phyloP scores from a whole-genome alignment of 2,888 invertebrate species.

The Lithophane semibrunnea region DNA sequence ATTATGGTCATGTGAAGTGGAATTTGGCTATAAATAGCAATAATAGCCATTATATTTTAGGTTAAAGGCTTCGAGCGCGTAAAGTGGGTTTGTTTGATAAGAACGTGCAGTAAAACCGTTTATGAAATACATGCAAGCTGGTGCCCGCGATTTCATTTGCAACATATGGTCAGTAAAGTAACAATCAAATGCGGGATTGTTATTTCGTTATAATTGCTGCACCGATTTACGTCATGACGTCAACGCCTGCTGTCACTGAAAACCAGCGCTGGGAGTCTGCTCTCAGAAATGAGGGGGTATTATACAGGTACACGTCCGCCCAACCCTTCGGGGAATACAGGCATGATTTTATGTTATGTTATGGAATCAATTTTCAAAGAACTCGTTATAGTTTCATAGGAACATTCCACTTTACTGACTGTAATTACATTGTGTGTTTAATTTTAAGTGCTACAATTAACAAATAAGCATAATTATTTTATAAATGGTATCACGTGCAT shows the following conservation, averaged over 20 bases:
- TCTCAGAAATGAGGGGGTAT: too few species aligned
- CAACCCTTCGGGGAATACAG: too few species aligned
- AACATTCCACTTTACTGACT: background rate
- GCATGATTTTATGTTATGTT: too few species aligned
- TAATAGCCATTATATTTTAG: background rate
- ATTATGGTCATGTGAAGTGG: background rate
- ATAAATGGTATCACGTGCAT: slow-evolving; percentile 28
- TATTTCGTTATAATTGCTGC: too few species aligned
- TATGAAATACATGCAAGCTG: background rate
- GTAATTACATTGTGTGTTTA: background rate
- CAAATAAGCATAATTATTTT: slow-evolving; percentile 6
- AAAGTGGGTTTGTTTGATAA: background rate
- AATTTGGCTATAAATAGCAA: background rate
- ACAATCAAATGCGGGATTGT: background rate
- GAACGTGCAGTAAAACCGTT: background rate
- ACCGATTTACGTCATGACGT: too few species aligned
- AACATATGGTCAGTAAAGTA: too few species aligned
- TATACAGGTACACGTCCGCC: too few species aligned
- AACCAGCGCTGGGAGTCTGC: too few species aligned
- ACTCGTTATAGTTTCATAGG: background rate
- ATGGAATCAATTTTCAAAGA: background rate
- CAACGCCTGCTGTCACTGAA: too few species aligned
- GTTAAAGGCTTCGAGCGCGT: background rate
- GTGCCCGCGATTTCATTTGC: background rate
- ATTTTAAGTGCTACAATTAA: slow-evolving; percentile 24